Evolutionary conservation across 2,888 invertebrate species (phyloP), one percentile per base, ranked within the genome.

Genomic region (Pristionchus mayeri): DNA sequence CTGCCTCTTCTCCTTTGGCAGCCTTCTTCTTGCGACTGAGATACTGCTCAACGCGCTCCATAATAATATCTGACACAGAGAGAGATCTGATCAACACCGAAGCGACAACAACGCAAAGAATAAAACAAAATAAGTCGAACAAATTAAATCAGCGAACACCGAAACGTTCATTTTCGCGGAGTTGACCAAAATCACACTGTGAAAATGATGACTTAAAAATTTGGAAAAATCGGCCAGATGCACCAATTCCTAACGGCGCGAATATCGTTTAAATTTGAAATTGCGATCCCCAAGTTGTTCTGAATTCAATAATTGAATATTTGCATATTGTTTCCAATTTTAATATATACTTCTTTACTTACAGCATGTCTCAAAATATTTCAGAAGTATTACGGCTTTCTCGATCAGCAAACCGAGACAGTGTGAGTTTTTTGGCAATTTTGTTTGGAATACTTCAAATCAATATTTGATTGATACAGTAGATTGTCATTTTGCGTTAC

Each of bases 21-120:
- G 88, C 57, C 54, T 88, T 87, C 84, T 88, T 90, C 88, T 91
- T 89, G 63, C 86, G 86, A 48, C 85, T 67, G 63, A 92, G 87
- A 85, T 91, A 92, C 16, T 83, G 85, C 40, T 91, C 91, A 11
- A 90, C 90, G 85, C 90, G 90, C 27, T 91, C 89, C 27, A 88
- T 54, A 86, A 87, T 90, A 18, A 27, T 48, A 48, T 48, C 76
- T 76, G 27, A 27, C 16, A 34, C 4, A 40, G 27, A 71, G 18
- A 6, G 24, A 27, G n/a, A n/a, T n/a, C n/a, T n/a, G n/a, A n/a
- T n/a, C n/a, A n/a, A n/a, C n/a, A n/a, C n/a, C n/a, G n/a, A n/a
- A n/a, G 27, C 24, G 57, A 4, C 27, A 57, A 24, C 24, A 57
- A 63, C 21, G 18, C 13, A 6, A 34, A 63, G 30, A 18, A 63